Evolutionary conservation across 2,888 invertebrate species (phyloP).

Genomic region (Horisme vitalbata): DNA sequence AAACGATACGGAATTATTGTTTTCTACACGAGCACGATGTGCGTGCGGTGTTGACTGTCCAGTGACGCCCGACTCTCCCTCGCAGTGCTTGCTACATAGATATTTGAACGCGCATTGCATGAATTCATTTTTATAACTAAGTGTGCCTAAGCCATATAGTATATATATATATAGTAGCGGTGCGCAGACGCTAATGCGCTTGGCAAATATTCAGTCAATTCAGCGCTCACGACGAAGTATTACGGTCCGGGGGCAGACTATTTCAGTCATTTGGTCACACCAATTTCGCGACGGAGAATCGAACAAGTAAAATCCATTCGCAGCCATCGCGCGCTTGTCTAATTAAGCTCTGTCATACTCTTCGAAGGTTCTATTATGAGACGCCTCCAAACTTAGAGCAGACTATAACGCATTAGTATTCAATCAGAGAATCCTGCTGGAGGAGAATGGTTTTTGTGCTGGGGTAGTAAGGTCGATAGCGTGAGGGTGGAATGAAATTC

Average conservation of each 20-base stretch:
- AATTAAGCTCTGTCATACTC: constrained; percentile 82
- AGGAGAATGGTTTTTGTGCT: constrained; percentile 62
- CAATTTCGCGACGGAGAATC: constrained; percentile 62
- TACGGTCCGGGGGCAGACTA: constrained; percentile 40
- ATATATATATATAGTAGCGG: constrained; percentile 15
- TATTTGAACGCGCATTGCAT: constrained; percentile 6
- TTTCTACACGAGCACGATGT: constrained; percentile 52
- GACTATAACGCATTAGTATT: constrained; percentile 78
- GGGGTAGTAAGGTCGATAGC: constrained; percentile 71
- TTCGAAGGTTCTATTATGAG: constrained; percentile 82
- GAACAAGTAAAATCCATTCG: constrained; percentile 82
- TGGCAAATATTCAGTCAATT: constrained; percentile 47
- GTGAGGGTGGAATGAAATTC: constrained; percentile 64
- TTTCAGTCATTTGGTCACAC: constrained; percentile 52
- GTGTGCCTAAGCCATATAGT: too few species aligned
- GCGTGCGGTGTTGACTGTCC: constrained; percentile 49
- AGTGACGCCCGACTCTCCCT: constrained; percentile 48
- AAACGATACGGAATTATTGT: constrained; percentile 71
- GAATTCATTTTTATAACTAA: too few species aligned
- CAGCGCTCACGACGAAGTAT: constrained; percentile 34
- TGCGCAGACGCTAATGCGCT: constrained; percentile 42
- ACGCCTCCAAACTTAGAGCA: constrained; percentile 78
- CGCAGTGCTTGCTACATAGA: constrained; percentile 25
- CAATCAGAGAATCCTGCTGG: constrained; percentile 56
- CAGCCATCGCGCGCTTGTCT: constrained; percentile 77